Conservation (phyloP, 1,140 invertebrate genomes). For the Drosophila burlai region DNA sequence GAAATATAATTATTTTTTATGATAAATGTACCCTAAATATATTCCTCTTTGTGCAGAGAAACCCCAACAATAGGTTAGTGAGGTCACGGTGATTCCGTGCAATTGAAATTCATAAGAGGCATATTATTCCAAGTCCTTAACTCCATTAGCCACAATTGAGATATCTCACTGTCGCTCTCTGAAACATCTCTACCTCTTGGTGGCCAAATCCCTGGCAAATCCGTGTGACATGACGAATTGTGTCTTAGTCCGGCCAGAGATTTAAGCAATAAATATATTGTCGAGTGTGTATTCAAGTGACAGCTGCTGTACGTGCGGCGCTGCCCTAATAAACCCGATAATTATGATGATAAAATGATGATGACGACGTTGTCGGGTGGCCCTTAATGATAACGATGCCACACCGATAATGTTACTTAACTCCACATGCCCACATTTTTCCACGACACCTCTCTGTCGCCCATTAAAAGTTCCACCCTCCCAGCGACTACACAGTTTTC, state of each 20-base stretch:
- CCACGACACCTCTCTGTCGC: neutral
- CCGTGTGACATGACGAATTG: constrained; percentile 77
- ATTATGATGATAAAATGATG: constrained; percentile 83
- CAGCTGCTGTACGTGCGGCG: constrained; percentile 59
- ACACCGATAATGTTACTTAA: constrained; percentile 74
- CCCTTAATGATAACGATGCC: constrained; percentile 60
- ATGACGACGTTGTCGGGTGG: constrained; percentile 61
- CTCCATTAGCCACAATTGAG: constrained; percentile 75
- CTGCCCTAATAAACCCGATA: constrained; percentile 74
- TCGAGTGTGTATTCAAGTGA: constrained; percentile 1
- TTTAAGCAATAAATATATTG: constrained; percentile 41
- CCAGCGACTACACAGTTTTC: neutral
- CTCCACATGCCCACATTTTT: constrained; percentile 81
- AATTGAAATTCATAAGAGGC: constrained; percentile 76
- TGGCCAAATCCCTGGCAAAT: constrained; percentile 25
- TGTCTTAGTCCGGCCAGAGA: constrained; percentile 54
- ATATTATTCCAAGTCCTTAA: constrained; percentile 31
- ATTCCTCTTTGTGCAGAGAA: neutral
- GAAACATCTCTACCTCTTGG: neutral
- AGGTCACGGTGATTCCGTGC: constrained; percentile 25
- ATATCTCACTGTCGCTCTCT: constrained; percentile 15
- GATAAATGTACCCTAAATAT: neutral
- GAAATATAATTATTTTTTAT: too few relatives aligned
- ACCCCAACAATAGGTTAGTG: neutral
- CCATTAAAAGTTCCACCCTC: constrained; percentile 63